Evolutionary conservation across 2,113 vertebrate genomes (phyloP).

Genomic region (Willisornis vidua): DNA sequence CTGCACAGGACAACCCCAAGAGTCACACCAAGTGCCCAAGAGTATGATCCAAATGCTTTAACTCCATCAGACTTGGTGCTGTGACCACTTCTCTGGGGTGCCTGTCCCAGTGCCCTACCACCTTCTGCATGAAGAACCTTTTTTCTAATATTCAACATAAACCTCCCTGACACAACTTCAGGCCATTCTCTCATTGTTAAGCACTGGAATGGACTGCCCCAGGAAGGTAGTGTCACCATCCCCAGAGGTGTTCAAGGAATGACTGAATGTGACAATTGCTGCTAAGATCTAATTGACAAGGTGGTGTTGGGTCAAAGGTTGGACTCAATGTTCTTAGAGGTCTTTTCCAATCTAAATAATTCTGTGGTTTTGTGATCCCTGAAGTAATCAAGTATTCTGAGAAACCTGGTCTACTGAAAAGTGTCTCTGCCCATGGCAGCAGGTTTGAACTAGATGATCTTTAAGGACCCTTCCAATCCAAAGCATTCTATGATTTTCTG

Average conservation of each 20-base stretch:
- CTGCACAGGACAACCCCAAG: no score
- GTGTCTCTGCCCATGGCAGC: background rate
- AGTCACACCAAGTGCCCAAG: no score
- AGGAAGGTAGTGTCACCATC: background rate
- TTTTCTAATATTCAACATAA: no score
- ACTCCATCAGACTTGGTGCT: no score
- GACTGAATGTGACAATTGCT: background rate
- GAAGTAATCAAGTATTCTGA: background rate
- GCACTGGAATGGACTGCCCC: background rate
- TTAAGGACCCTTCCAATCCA: background rate
- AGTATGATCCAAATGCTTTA: no score
- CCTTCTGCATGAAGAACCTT: no score
- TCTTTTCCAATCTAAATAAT: background rate
- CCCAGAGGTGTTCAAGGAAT: background rate
- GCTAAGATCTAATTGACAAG: background rate
- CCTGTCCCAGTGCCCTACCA: no score
- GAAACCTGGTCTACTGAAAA: background rate
- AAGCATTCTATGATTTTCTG: background rate
- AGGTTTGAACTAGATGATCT: background rate
- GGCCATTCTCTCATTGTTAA: background rate
- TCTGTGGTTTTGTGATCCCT: background rate
- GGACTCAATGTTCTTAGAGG: background rate
- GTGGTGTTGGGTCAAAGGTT: background rate
- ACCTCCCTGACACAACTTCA: no score
- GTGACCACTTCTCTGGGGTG: no score